A percentile compares a stretch with the other conserved stretches of the same genome.
Conservation (phyloP, 2,113 vertebrate species). For the Muntiacus muntjak region DNA sequence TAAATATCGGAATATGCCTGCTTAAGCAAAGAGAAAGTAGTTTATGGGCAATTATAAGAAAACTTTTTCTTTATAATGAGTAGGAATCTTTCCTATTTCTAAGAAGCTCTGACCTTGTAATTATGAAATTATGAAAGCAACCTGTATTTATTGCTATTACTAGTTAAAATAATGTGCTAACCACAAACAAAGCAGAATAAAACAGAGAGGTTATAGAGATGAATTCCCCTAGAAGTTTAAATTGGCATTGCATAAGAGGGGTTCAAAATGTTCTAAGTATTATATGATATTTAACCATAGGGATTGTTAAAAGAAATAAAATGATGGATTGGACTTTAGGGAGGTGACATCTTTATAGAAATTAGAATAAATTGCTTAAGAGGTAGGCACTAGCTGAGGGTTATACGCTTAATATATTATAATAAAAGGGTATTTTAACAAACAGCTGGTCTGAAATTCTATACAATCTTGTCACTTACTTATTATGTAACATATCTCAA, state of each 20-base stretch:
- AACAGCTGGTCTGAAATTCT: neutral
- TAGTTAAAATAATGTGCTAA: neutral
- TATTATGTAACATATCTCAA: neutral
- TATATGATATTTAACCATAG: neutral
- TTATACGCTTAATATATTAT: neutral
- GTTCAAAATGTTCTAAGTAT: neutral
- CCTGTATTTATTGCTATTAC: neutral
- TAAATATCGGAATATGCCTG: neutral
- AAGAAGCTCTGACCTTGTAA: neutral
- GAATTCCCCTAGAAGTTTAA: neutral
- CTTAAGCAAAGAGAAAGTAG: neutral
- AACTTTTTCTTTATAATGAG: neutral
- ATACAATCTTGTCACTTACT: neutral
- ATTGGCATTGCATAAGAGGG: neutral
- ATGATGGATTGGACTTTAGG: neutral
- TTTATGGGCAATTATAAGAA: neutral
- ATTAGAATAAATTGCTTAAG: neutral
- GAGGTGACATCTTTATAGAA: slow-evolving; percentile 3
- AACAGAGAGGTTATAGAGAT: neutral
- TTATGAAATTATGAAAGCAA: neutral
- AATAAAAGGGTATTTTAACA: neutral
- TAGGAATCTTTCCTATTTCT: neutral
- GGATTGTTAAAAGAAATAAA: neutral
- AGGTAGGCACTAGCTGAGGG: neutral
- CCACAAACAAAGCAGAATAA: neutral